Percentiles rank a stretch among this genome's conserved stretches.
These are phyloP conservation scores for Meloidogyne floridensis DNA, from an alignment of 1,140 invertebrate genomes.

Conservation along the genomic window DNA sequence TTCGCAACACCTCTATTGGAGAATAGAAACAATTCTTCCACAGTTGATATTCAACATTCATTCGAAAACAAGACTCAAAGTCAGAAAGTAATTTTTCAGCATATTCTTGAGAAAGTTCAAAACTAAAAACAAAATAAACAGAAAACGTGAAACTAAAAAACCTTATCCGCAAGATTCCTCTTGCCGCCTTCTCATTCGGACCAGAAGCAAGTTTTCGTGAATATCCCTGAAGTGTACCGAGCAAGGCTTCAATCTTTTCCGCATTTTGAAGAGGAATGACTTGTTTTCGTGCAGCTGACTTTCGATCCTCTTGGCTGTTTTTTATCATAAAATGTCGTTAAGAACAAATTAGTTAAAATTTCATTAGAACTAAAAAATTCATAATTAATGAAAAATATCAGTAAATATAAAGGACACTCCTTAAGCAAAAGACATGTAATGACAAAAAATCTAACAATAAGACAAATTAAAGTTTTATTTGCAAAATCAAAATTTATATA, in stretches of 20 bases:
- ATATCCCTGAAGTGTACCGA: background rate
- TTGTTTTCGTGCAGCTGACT: background rate
- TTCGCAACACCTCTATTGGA: slow-evolving; percentile 8
- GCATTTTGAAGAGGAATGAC: background rate
- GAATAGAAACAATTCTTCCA: slow-evolving; percentile 28
- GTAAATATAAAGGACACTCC: background rate
- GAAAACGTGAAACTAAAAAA: background rate
- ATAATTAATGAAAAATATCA: background rate
- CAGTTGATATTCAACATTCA: slow-evolving; percentile 19
- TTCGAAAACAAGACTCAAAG: slow-evolving; percentile 5
- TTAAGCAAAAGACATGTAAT: background rate
- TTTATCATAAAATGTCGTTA: slow-evolving; percentile 1
- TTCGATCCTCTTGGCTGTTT: background rate
- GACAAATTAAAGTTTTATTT: no score
- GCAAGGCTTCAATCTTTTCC: background rate
- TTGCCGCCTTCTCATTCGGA: slow-evolving; percentile 14
- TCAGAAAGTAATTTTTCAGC: slow-evolving; percentile 6
- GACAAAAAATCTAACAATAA: no score
- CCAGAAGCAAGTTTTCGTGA: background rate
- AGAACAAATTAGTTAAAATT: background rate
- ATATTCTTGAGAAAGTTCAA: slow-evolving; percentile 1
- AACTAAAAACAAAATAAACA: background rate
- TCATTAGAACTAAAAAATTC: background rate
- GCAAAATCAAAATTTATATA: no score
- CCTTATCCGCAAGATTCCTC: slow-evolving; percentile 13